Evolutionary conservation across 2,888 invertebrate genomes (phyloP), one percentile per base, ranked within the genome.

Genomic region (Pantelozetes paolii): DNA sequence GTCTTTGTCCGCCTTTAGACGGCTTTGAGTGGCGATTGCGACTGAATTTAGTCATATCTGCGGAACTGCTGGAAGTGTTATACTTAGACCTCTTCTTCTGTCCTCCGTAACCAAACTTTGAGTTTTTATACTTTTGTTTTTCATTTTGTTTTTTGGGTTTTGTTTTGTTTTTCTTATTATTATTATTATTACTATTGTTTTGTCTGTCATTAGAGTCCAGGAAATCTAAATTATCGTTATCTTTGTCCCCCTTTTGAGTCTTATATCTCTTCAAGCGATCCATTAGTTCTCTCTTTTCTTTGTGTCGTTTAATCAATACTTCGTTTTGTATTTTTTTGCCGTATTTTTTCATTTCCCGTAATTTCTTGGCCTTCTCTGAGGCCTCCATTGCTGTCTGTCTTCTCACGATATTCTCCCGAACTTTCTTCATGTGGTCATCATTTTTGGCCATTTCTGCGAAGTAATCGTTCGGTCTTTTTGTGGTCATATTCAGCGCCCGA

Each of bases 401-500:
- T 30, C 90, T 88, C 84, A 92, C 86, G 36, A 96, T 82, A 80
- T 89, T 90, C 80, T 90, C 87, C 69, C 94, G 86, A 0, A 86
- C 86, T 83, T 94, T 96, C 80, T 95, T 94, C 99, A 99, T 99
- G 80, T 99, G 99, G 42, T 88, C 88, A 83, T 99, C 99, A 18
- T 92, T 86, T 83, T 99, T 99, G 0, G 94, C 94, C 99, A 99
- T 99, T 85, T 99, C 94, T 0, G 98, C 99, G 84, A 96, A 98
- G 82, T 95, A 99, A 83, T 98, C 98, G 74, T 92, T 91, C 0
- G 99, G 99, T 83, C 91, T 86, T 80, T 88, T 89, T 0, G 94
- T 95, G 0, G 88, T 85, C 9, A 64, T 50, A 67, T 96, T 84
- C 26, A 88, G 88, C 6, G 92, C 82, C 76, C 92, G 90, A 11